These are phyloP conservation scores for Fopius arisanus DNA, from an alignment of 1,140 invertebrate genomes.

Conservation along the genomic window DNA sequence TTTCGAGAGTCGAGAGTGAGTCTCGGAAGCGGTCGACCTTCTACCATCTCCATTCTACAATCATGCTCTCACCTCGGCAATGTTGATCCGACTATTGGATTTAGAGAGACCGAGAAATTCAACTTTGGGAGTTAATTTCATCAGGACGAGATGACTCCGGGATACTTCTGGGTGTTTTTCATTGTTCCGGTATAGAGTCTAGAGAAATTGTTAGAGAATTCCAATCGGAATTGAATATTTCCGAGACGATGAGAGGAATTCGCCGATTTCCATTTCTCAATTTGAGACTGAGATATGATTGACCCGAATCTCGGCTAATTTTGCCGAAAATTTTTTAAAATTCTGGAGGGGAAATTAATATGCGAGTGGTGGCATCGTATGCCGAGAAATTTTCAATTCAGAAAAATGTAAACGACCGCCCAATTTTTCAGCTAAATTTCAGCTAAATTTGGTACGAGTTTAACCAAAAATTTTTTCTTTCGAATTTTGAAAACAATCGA, in stretches of 20 bases:
- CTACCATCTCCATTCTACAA: not conserved
- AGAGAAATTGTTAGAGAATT: not conserved
- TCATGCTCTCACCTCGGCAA: slow-evolving; percentile 2
- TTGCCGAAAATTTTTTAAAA: too few species aligned
- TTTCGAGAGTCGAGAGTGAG: slow-evolving; percentile 10
- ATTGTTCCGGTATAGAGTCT: not conserved
- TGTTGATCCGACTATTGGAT: slow-evolving; percentile 11
- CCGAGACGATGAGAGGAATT: not conserved
- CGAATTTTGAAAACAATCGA: too few species aligned
- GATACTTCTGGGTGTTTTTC: not conserved
- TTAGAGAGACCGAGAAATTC: not conserved
- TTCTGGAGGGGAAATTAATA: too few species aligned
- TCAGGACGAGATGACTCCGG: not conserved
- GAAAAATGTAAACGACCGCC: too few species aligned
- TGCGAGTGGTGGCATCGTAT: too few species aligned
- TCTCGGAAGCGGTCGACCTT: not conserved
- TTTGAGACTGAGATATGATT: too few species aligned
- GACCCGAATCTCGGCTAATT: too few species aligned
- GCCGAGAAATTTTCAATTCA: too few species aligned
- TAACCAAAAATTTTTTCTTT: too few species aligned
- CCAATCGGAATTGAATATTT: not conserved
- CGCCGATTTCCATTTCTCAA: too few species aligned
- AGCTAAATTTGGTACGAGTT: too few species aligned
- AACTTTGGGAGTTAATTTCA: not conserved
- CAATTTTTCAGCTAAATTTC: too few species aligned